phyloP scores from a whole-genome alignment of 2,888 invertebrate genomes.

The Trisateles emortualis region DNA sequence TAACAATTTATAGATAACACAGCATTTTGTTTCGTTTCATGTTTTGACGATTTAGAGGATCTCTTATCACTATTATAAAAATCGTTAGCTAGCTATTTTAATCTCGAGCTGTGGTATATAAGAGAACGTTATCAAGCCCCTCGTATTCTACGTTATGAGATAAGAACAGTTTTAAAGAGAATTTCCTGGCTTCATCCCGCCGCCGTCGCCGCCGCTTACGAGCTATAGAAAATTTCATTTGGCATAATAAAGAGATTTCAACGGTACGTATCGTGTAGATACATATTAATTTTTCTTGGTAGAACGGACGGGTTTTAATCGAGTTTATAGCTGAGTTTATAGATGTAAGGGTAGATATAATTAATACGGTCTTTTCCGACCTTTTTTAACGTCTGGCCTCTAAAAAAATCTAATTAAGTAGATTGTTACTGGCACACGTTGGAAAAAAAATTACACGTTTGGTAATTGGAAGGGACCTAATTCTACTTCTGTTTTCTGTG shows the following conservation, averaged over 20 bases:
- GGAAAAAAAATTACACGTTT: no score
- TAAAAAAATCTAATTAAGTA: no score
- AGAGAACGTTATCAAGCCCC: constrained; percentile 1
- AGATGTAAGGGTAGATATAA: no score
- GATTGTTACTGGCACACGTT: no score
- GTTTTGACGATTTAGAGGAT: not conserved
- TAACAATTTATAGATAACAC: no score
- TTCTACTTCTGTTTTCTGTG: no score
- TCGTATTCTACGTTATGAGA: not conserved
- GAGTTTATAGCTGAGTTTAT: no score
- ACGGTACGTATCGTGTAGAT: not conserved
- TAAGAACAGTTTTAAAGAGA: constrained; percentile 5
- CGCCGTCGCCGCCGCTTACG: not conserved
- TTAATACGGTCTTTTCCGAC: no score
- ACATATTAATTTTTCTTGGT: not conserved
- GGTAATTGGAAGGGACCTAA: no score
- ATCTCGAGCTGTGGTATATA: not conserved
- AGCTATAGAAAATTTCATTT: constrained; percentile 1
- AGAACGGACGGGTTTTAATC: not conserved
- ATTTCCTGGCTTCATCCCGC: not conserved
- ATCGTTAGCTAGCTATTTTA: not conserved
- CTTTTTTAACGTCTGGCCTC: no score
- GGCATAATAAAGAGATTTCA: not conserved
- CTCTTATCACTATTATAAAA: not conserved
- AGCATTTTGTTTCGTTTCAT: not conserved